Conservation (phyloP, 2,113 vertebrate genomes). For the Mohoua ochrocephala region DNA sequence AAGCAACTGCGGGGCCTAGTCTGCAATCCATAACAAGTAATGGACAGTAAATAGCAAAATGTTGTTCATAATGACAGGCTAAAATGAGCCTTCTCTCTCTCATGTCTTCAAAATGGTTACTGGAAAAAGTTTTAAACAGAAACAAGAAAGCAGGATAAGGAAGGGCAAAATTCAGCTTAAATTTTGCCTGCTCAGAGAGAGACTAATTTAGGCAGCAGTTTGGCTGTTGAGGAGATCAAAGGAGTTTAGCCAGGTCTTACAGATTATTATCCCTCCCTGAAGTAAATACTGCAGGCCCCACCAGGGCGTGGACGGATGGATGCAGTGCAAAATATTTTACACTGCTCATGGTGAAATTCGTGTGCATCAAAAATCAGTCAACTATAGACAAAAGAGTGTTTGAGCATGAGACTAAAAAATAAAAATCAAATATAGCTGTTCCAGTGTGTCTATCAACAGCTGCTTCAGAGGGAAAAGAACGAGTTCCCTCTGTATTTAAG, state of each 20-base stretch:
- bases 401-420: neutral
- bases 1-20: neutral
- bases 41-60: neutral
- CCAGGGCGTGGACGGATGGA: neutral
- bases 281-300: neutral
- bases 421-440: neutral
- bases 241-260: neutral
- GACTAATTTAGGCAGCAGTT: neutral
- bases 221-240: neutral
- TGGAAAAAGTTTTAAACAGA: neutral
- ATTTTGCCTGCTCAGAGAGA: neutral
- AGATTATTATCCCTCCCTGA: neutral
- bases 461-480: neutral
- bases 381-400: neutral
- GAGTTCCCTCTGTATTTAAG: neutral
- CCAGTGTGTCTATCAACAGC: neutral
- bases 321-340: neutral
- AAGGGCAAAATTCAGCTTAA: neutral
- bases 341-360: neutral
- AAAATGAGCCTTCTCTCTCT: neutral
- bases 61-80: neutral
- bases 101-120: neutral
- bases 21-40: neutral
- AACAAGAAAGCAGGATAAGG: neutral
- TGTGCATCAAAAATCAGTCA: neutral